phyloP scores from a whole-genome alignment of 2,113 vertebrate genomes.

The Zootoca vivipara region DNA sequence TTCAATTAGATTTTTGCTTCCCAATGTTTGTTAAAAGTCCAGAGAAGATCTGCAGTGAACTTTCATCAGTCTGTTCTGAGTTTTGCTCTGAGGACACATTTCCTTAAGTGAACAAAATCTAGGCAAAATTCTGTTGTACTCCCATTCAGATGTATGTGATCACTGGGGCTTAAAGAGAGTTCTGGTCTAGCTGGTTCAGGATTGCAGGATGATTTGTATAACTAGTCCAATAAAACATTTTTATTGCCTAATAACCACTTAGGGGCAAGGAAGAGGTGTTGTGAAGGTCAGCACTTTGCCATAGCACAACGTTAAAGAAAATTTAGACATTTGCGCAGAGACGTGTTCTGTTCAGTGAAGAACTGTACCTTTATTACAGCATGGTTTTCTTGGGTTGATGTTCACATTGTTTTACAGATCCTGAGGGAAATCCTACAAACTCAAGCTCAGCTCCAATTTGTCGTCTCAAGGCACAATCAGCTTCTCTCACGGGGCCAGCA shows the following conservation, averaged over 20 bases:
- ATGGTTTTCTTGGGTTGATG: neutral
- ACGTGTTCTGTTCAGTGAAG: neutral
- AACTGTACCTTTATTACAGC: neutral
- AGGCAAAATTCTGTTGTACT: neutral
- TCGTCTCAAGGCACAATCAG: neutral
- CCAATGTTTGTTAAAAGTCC: neutral
- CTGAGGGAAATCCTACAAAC: neutral
- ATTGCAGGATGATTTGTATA: slow-evolving; percentile 8
- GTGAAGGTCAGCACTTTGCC: neutral
- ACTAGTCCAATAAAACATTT: slow-evolving; percentile 27
- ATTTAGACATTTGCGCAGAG: neutral
- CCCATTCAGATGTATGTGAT: neutral
- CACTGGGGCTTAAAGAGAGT: neutral
- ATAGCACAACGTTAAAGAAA: neutral
- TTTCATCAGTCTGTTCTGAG: neutral
- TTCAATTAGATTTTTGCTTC: neutral
- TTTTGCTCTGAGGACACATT: neutral
- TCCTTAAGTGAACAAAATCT: neutral
- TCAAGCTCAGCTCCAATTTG: neutral
- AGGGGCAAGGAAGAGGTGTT: neutral
- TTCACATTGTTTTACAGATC: neutral
- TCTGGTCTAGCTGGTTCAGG: neutral
- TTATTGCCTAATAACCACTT: neutral
- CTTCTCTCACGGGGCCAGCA: neutral
- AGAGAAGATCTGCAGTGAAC: neutral